phyloP scores from a whole-genome alignment of 2,113 vertebrate species.

The Lagopus muta region DNA sequence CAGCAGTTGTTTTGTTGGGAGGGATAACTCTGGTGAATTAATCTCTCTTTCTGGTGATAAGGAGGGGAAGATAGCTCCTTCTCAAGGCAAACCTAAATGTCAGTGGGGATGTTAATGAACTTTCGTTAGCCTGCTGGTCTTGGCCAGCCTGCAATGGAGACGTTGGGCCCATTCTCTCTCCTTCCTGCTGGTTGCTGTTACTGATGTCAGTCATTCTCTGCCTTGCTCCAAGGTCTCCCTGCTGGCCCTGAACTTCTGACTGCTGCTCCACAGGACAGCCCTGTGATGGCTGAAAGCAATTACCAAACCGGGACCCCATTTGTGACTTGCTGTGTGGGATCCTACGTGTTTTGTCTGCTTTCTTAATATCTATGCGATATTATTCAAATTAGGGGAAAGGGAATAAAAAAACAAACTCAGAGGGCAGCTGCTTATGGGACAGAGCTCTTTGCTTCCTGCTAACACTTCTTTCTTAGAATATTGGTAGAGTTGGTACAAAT shows the following conservation, averaged over 20 bases:
- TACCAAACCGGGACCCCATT: neutral
- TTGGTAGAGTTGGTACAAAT: neutral
- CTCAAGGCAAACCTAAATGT: neutral
- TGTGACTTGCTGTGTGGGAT: neutral
- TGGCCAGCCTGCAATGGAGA: neutral
- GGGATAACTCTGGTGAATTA: neutral
- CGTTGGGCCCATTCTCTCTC: neutral
- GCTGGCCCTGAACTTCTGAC: neutral
- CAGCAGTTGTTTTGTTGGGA: neutral
- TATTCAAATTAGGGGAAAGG: neutral
- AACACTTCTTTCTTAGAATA: neutral
- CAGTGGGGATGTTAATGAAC: neutral
- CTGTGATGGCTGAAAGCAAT: neutral
- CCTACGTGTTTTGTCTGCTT: neutral
- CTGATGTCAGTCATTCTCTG: neutral
- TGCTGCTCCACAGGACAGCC: neutral
- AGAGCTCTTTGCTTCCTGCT: conserved; percentile 13
- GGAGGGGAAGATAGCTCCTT: neutral
- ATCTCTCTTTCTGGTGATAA: neutral
- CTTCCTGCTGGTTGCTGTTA: neutral
- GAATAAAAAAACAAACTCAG: neutral
- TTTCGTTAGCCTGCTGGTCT: neutral
- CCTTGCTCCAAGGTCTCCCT: neutral
- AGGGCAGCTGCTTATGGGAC: conserved; percentile 24
- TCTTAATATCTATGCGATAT: neutral